Percentiles rank a stretch among this genome's conserved stretches.
Conservation (phyloP, 2,888 invertebrate genomes). For the Cyclophora punctaria region DNA sequence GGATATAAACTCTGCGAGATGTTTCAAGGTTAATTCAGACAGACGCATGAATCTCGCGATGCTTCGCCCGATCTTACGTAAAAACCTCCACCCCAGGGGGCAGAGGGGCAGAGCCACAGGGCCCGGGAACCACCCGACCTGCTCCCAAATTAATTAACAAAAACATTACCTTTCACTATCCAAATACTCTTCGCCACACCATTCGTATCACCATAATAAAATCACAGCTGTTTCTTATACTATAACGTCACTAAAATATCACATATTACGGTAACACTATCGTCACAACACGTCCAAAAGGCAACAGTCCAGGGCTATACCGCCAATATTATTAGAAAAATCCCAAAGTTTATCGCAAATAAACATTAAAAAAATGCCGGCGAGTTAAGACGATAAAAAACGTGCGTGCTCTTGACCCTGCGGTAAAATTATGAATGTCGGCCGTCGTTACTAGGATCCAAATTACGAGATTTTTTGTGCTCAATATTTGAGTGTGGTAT, state of each 20-base stretch:
- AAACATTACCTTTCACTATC: conserved; percentile 58
- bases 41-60: conserved; percentile 48
- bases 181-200: conserved; percentile 59
- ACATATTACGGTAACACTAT: conserved; percentile 72
- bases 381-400: conserved; percentile 37
- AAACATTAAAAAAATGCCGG: conserved; percentile 65
- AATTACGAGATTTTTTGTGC: conserved; percentile 71
- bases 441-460: conserved; percentile 69
- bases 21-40: conserved; percentile 66
- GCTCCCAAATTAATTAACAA: conserved; percentile 41
- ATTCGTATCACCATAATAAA: conserved; percentile 68
- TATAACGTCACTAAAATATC: conserved; percentile 71
- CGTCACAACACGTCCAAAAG: conserved; percentile 73
- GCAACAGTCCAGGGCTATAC: conserved; percentile 65
- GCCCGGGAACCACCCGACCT: conserved; percentile 29
- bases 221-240: conserved; percentile 72
- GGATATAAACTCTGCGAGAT: conserved; percentile 60
- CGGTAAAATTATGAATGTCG: conserved; percentile 71
- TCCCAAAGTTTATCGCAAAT: conserved; percentile 60
- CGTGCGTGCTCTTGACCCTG: conserved; percentile 70
- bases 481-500: conserved; percentile 71
- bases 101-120: conserved; percentile 8
- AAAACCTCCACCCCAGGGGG: conserved; percentile 36
- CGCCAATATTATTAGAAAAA: conserved; percentile 65
- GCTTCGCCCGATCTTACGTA: conserved; percentile 55